A percentile compares a stretch with the other conserved stretches of the same genome.
These are phyloP conservation scores for Amblyornis subalaris DNA, from an alignment of 2,113 vertebrate species.

Conservation along the genomic window DNA sequence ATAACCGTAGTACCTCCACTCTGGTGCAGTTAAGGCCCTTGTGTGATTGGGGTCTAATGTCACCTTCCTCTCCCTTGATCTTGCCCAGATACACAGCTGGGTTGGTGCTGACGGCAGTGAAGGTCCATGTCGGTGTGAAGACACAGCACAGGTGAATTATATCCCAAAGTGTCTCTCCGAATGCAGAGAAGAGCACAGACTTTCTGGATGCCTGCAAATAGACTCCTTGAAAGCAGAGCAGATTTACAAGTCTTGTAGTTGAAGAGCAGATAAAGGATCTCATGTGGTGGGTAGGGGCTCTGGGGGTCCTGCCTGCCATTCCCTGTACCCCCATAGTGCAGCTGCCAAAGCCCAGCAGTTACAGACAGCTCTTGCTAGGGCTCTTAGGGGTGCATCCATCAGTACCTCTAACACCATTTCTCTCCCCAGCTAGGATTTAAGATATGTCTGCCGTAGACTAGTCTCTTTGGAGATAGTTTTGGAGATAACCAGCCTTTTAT, in stretches of 20 bases:
- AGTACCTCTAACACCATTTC: not conserved
- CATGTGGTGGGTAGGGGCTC: not conserved
- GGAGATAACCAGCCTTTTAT: not conserved
- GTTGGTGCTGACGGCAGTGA: not conserved
- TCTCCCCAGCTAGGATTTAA: not conserved
- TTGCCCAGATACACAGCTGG: not conserved
- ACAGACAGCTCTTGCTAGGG: not conserved
- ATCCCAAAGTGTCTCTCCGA: not conserved
- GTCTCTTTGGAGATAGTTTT: not conserved
- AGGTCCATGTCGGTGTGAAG: accelerated
- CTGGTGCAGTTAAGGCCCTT: not conserved
- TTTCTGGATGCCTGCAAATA: not conserved
- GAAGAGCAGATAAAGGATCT: not conserved
- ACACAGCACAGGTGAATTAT: not conserved
- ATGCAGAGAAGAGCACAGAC: not conserved
- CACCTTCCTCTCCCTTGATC: not conserved
- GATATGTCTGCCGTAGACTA: not conserved
- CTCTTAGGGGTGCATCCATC: not conserved
- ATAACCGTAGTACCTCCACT: accelerated
- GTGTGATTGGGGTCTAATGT: not conserved
- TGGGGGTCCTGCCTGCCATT: accelerated
- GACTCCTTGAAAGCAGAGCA: not conserved
- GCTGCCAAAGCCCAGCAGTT: not conserved
- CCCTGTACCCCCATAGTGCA: accelerated
- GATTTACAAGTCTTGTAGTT: not conserved